Percentiles rank a stretch among this genome's conserved stretches.
Conservation (phyloP, 2,113 vertebrate species). For the Neolamprologus devosi region DNA sequence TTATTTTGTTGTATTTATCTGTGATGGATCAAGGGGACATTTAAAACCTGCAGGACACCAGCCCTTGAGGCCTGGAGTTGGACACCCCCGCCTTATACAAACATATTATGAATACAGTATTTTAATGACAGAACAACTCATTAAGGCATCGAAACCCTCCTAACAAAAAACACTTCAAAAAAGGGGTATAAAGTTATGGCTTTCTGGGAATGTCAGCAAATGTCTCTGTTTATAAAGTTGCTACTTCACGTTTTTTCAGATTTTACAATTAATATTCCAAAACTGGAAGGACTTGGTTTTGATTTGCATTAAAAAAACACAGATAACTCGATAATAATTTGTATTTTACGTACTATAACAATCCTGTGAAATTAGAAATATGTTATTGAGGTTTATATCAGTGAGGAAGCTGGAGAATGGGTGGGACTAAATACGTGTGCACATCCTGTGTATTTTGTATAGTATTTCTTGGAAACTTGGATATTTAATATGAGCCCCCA, state of each 20-base stretch:
- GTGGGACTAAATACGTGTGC: not conserved
- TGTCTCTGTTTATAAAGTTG: not conserved
- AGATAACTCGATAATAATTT: not conserved
- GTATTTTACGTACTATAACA: not conserved
- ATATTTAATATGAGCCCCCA: not conserved
- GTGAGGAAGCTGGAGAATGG: not conserved
- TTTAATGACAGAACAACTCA: not conserved
- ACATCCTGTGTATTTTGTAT: not conserved
- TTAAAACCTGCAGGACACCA: not conserved
- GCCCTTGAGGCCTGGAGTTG: not conserved
- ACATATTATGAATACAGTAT: not conserved
- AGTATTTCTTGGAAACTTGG: not conserved
- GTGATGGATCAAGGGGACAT: not conserved
- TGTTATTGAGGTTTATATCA: not conserved
- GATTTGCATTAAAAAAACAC: not conserved
- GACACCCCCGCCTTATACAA: not conserved
- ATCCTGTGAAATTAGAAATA: not conserved
- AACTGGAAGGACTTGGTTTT: not conserved
- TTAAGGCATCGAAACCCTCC: accelerated
- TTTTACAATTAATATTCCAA: not conserved
- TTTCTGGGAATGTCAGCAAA: not conserved
- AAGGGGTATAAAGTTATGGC: not conserved
- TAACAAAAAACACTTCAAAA: not conserved
- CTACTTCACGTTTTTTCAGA: accelerated
- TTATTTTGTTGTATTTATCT: not conserved